These are phyloP conservation scores for Danaus chrysippus DNA, from an alignment of 2,888 invertebrate species.

Conservation along the genomic window DNA sequence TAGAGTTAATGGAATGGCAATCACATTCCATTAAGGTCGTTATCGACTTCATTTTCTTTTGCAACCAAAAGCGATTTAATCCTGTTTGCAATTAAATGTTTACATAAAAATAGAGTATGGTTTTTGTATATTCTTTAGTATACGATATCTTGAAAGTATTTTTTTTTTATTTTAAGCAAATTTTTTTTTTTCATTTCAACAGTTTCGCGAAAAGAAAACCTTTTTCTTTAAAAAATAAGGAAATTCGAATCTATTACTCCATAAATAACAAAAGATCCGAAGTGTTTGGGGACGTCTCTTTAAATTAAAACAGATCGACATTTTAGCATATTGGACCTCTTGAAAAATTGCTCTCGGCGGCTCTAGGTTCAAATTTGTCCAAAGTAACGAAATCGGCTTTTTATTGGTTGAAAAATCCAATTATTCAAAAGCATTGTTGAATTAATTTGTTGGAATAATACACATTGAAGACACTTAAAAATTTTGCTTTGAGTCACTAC, in stretches of 20 bases:
- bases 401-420: neutral
- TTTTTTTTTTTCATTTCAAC: too few species aligned
- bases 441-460: constrained; percentile 4
- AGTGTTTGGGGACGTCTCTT: neutral
- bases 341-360: constrained; percentile 16
- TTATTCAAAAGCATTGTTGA: constrained; percentile 1
- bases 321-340: constrained; percentile 15
- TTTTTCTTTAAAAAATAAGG: neutral
- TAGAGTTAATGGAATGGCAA: too few species aligned
- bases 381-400: constrained; percentile 2
- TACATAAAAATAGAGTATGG: too few species aligned
- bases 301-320: constrained; percentile 18
- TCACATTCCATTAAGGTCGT: too few species aligned
- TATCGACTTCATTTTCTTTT: too few species aligned
- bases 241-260: neutral
- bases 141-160: too few species aligned
- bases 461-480: neutral
- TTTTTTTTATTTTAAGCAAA: too few species aligned
- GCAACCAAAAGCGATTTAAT: too few species aligned
- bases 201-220: neutral
- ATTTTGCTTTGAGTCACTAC: too few species aligned
- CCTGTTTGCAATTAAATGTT: too few species aligned
- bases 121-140: too few species aligned
- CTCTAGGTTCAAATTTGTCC: constrained; percentile 1
- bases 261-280: neutral